A percentile compares a stretch with the other conserved stretches of the same genome.
These are phyloP conservation scores for Enteromius anoplus DNA, from an alignment of 2,797 vertebrate species.

Conservation along the genomic window DNA sequence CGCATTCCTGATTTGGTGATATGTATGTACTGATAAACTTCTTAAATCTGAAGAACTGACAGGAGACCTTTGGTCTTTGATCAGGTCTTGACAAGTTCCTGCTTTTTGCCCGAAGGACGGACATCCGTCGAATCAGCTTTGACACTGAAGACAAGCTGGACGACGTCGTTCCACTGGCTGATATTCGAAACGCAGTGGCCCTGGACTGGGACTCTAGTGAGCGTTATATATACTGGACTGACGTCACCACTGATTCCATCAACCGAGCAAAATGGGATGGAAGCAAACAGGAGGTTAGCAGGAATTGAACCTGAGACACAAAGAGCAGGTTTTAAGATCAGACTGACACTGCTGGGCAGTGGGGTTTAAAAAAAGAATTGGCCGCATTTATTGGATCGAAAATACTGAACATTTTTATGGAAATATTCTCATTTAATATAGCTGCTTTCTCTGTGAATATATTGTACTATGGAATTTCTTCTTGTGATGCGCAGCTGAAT, in stretches of 20 bases:
- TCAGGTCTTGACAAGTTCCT: slow-evolving; percentile 99
- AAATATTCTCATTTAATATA: too few relatives aligned
- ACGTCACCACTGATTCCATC: slow-evolving; percentile 98
- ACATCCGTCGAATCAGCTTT: slow-evolving; percentile 99
- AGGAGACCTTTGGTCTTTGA: slow-evolving; percentile 99
- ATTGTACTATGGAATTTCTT: background rate
- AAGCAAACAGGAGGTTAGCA: slow-evolving; percentile 90
- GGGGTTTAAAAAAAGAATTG: background rate
- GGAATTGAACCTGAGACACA: background rate
- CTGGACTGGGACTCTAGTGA: slow-evolving; percentile 95
- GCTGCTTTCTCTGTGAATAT: too few relatives aligned
- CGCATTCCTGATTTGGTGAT: background rate
- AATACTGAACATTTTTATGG: background rate
- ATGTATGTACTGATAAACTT: slow-evolving; percentile 74
- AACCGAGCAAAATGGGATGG: slow-evolving; percentile 97
- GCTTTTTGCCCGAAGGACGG: slow-evolving; percentile 99
- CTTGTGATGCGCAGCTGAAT: background rate
- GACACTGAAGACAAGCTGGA: slow-evolving; percentile 98
- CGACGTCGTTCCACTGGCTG: slow-evolving; percentile 94
- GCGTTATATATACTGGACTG: slow-evolving; percentile 96
- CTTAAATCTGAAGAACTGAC: slow-evolving; percentile 95
- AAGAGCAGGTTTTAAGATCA: background rate
- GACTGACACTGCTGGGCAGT: too few relatives aligned
- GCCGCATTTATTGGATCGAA: background rate
- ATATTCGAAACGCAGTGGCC: slow-evolving; percentile 96